Percentiles rank a stretch among this genome's conserved stretches.
Conservation (phyloP, 2,113 vertebrate species). For the Microcebus griseorufus region DNA sequence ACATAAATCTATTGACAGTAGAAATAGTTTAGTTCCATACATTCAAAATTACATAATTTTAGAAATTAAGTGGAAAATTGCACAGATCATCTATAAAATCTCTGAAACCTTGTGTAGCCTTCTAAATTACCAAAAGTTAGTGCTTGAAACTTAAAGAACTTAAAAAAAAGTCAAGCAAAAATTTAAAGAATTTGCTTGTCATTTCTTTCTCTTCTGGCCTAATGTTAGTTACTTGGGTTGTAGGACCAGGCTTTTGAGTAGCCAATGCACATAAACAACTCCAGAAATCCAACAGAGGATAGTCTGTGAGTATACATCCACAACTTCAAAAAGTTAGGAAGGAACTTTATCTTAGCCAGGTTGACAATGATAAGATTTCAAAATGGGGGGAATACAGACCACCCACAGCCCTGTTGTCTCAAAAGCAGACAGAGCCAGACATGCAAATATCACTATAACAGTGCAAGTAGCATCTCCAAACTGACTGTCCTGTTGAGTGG, state of each 20-base stretch:
- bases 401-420: constrained; percentile 75
- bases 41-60: constrained; percentile 22
- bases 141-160: neutral
- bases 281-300: neutral
- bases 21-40: neutral
- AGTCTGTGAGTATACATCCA: neutral
- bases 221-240: neutral
- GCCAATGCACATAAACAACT: neutral
- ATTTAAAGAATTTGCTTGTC: neutral
- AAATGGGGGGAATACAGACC: constrained; percentile 76
- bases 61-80: constrained; percentile 10
- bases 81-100: neutral
- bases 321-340: constrained; percentile 71
- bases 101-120: neutral
- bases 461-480: constrained; percentile 75
- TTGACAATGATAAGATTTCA: constrained; percentile 79
- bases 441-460: constrained; percentile 80
- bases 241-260: neutral
- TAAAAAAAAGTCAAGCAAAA: too few species aligned
- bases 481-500: constrained; percentile 64
- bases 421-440: neutral
- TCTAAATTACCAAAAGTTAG: neutral
- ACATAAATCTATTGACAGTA: neutral
- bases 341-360: constrained; percentile 79
- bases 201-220: neutral